Conservation (phyloP, 2,797 vertebrate genomes). For the Squalus acanthias region DNA sequence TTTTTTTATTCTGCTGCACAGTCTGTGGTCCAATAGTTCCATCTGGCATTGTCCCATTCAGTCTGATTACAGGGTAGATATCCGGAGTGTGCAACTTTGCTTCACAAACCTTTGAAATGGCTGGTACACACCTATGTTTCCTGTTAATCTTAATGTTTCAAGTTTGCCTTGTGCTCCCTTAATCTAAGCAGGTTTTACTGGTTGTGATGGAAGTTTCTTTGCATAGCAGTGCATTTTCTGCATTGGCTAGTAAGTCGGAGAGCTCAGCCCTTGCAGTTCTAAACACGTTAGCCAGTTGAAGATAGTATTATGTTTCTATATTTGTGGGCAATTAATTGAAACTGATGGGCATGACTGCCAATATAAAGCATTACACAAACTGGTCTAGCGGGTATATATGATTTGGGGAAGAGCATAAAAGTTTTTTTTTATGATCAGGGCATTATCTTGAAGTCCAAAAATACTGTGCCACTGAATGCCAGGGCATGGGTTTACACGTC, state of each 20-base stretch:
- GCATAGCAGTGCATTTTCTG: not conserved
- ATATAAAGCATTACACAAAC: not conserved
- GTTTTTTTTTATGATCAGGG: too few relatives aligned
- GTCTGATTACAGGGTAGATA: not conserved
- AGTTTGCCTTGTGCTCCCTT: not conserved
- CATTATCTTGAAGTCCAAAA: not conserved
- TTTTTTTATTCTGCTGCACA: not conserved
- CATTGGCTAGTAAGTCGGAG: not conserved
- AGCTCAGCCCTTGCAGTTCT: not conserved
- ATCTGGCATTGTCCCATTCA: constrained; percentile 27
- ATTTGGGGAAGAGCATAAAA: not conserved
- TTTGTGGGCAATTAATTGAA: too few relatives aligned
- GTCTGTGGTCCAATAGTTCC: not conserved
- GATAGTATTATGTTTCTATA: not conserved
- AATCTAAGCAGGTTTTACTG: not conserved
- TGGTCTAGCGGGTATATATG: not conserved
- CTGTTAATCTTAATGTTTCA: not conserved
- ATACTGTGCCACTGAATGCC: not conserved
- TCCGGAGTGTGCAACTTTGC: not conserved
- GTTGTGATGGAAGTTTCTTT: not conserved
- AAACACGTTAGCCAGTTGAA: not conserved
- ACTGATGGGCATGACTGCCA: not conserved
- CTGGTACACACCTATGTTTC: not conserved
- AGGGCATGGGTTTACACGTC: not conserved
- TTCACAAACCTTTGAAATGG: constrained; percentile 16